phyloP scores from a whole-genome alignment of 2,113 vertebrate genomes.

The Arothron firmamentum region DNA sequence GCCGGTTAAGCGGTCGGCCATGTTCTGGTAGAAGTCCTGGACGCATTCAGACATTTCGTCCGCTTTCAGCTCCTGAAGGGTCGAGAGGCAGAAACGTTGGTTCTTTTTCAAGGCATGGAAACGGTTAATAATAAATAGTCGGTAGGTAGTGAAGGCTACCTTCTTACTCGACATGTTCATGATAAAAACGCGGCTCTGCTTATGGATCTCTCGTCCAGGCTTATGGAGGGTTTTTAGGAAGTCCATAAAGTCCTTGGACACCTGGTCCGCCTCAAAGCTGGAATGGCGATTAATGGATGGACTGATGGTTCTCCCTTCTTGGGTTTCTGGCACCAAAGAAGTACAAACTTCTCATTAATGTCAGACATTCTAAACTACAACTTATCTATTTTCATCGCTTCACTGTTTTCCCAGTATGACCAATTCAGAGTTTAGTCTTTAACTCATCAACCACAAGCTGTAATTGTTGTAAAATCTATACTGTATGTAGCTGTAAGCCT shows the following conservation, averaged over 20 bases:
- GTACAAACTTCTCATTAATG: neutral
- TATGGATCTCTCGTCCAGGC: conserved; percentile 89
- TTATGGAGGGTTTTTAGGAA: conserved; percentile 91
- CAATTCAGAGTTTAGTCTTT: neutral
- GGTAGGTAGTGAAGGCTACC: conserved; percentile 60
- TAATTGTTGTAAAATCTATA: no score
- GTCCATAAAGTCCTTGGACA: conserved; percentile 89
- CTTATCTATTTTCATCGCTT: no score
- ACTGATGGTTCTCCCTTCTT: conserved; percentile 86
- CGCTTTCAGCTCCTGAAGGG: conserved; percentile 77
- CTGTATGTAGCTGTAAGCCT: no score
- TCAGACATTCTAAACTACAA: neutral
- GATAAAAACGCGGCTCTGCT: conserved; percentile 87
- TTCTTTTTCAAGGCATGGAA: no score
- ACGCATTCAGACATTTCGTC: conserved; percentile 93
- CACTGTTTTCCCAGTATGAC: no score
- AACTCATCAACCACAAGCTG: no score
- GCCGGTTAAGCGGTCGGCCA: conserved; percentile 85
- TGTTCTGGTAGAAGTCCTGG: conserved; percentile 94
- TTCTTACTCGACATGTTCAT: conserved; percentile 88
- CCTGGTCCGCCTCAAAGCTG: conserved; percentile 89
- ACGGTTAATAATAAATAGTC: no score
- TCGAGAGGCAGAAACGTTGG: neutral
- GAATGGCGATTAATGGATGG: conserved; percentile 87
- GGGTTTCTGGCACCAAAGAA: conserved; percentile 76